Percentiles rank a stretch among this genome's conserved stretches.
These are phyloP conservation scores for Melanotaenia parkinsoni DNA, from an alignment of 2,797 vertebrate genomes.

Conservation along the genomic window DNA sequence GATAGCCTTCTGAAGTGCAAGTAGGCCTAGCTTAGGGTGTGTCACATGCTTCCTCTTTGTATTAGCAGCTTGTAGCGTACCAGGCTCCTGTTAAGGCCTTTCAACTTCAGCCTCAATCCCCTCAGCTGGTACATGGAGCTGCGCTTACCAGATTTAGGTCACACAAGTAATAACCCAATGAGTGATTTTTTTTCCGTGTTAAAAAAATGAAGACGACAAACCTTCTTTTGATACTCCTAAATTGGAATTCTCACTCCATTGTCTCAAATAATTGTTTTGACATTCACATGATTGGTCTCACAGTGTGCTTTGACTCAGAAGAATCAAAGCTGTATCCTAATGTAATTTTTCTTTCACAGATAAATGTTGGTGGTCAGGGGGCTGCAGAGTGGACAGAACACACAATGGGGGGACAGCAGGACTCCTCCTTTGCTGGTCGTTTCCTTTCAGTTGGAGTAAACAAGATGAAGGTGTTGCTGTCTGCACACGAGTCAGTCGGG, in stretches of 20 bases:
- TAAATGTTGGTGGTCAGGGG: constrained; percentile 9
- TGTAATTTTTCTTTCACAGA: constrained; percentile 47
- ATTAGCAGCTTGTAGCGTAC: constrained; percentile 79
- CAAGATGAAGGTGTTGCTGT: not conserved
- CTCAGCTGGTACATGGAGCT: constrained; percentile 48
- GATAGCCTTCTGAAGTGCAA: constrained; percentile 62
- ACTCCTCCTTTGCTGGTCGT: constrained; percentile 7
- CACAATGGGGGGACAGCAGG: constrained; percentile 3
- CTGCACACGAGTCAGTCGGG: not conserved
- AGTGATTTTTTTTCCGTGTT: constrained; percentile 26
- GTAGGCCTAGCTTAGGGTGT: constrained; percentile 78
- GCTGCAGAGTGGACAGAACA: constrained; percentile 1
- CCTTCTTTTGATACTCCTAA: constrained; percentile 23
- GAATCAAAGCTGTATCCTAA: constrained; percentile 35
- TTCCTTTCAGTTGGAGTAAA: constrained; percentile 30
- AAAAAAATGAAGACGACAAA: constrained; percentile 12
- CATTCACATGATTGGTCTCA: constrained; percentile 38
- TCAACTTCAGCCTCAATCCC: constrained; percentile 80
- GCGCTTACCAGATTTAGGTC: constrained; percentile 47
- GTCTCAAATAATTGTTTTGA: constrained; percentile 55
- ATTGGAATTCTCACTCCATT: constrained; percentile 17
- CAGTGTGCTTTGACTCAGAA: constrained; percentile 24
- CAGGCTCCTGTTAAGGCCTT: constrained; percentile 73
- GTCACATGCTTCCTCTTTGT: constrained; percentile 93
- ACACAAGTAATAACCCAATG: constrained; percentile 19